Evolutionary conservation across 2,888 invertebrate genomes (phyloP).

Genomic region (Tipula helvola): DNA sequence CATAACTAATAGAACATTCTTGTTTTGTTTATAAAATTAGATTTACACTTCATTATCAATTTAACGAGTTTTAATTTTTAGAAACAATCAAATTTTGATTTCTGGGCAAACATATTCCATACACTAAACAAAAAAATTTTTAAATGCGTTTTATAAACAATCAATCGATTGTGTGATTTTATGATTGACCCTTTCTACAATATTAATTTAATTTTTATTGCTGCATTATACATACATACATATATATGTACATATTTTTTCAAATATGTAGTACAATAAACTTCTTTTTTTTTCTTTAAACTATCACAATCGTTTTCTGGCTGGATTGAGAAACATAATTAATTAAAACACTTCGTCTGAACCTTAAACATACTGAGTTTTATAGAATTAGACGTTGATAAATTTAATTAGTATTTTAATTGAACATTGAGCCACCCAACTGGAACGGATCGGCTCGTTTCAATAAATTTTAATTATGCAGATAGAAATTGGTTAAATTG

Average conservation of each 20-base stretch:
- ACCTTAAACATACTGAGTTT: background rate
- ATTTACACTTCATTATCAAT: background rate
- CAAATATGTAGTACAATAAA: no score
- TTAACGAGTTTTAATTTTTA: background rate
- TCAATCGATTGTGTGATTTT: background rate
- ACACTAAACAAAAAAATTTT: background rate
- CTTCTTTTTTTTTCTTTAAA: background rate
- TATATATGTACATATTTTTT: background rate
- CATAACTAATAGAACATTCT: background rate
- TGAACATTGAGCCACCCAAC: background rate
- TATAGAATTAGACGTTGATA: background rate
- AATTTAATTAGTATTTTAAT: background rate
- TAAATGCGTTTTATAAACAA: background rate
- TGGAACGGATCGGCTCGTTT: background rate
- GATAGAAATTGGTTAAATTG: background rate
- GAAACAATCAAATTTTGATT: background rate
- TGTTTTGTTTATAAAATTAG: background rate
- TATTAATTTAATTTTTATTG: background rate
- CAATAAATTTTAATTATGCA: background rate
- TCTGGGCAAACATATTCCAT: background rate
- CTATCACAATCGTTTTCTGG: background rate
- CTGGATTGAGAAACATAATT: background rate
- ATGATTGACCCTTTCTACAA: background rate
- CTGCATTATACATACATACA: background rate
- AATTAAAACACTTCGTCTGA: background rate